phyloP scores from a whole-genome alignment of 2,113 vertebrate genomes.

The Callipepla californica region DNA sequence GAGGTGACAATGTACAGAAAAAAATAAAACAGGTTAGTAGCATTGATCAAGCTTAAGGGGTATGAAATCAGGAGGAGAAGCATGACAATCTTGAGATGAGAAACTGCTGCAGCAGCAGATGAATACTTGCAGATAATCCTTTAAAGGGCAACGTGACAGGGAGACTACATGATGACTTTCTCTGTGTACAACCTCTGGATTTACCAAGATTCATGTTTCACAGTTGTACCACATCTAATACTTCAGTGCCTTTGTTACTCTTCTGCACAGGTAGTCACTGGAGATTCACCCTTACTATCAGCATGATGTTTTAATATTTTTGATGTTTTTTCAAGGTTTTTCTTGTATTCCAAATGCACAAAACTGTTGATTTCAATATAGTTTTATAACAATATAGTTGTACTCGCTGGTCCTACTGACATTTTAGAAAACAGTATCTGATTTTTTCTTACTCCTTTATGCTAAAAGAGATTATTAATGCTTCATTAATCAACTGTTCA shows the following conservation, averaged over 20 bases:
- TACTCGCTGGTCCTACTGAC: neutral
- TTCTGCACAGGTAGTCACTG: neutral
- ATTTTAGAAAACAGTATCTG: neutral
- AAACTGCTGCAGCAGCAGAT: neutral
- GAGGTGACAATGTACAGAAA: neutral
- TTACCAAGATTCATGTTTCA: neutral
- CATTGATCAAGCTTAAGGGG: neutral
- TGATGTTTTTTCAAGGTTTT: neutral
- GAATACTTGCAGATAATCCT: conserved; percentile 13
- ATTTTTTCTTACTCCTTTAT: neutral
- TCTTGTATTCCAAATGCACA: neutral
- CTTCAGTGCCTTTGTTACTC: neutral
- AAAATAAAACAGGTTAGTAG: neutral
- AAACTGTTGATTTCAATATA: neutral
- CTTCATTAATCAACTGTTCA: conserved; percentile 62
- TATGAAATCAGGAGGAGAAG: neutral
- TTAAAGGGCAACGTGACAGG: neutral
- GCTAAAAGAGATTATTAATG: conserved; percentile 4
- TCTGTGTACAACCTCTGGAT: neutral
- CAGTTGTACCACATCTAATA: neutral
- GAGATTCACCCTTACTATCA: neutral
- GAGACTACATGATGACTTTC: neutral
- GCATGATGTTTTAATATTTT: neutral
- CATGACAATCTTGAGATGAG: neutral
- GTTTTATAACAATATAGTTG: neutral